phyloP scores from a whole-genome alignment of 2,113 vertebrate genomes.

The Hucho hucho region DNA sequence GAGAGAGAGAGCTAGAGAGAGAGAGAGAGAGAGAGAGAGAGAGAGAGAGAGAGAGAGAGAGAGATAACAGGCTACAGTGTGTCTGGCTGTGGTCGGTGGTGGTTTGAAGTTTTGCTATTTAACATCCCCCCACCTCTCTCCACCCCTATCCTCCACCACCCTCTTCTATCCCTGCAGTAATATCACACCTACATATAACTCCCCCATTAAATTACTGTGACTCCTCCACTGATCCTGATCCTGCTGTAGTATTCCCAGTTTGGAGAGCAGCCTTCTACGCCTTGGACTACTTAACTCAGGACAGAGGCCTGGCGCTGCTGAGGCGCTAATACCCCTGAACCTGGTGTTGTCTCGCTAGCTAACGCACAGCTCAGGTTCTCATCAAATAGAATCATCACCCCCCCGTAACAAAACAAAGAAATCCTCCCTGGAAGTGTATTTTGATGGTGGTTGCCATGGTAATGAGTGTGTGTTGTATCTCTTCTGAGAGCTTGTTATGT shows the following conservation, averaged over 20 bases:
- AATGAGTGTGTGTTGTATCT: constrained; percentile 91
- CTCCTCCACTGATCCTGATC: constrained; percentile 59
- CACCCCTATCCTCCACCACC: background rate
- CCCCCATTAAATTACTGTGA: constrained; percentile 72
- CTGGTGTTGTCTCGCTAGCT: constrained; percentile 61
- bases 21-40: background rate
- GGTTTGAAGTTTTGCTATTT: constrained; percentile 35
- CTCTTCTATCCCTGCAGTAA: constrained; percentile 46
- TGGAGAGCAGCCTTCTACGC: constrained; percentile 36
- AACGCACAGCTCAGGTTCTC: constrained; percentile 81
- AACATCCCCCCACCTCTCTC: constrained; percentile 30
- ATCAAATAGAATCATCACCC: constrained; percentile 95
- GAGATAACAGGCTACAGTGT: background rate
- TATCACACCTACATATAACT: constrained; percentile 66
- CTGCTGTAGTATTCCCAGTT: constrained; percentile 54
- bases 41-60: constrained; percentile 14
- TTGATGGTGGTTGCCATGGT: constrained; percentile 92
- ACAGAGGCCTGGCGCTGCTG: constrained; percentile 28
- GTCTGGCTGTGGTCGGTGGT: constrained; percentile 26
- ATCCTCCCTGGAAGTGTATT: constrained; percentile 91
- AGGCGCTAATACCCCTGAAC: constrained; percentile 67
- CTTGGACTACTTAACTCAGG: constrained; percentile 64
- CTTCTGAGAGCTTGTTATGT: constrained; percentile 99
- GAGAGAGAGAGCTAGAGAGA: background rate
- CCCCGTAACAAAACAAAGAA: constrained; percentile 92